Base-by-base conservation (phyloP, 2,888 invertebrate genomes). In the Xestia sexstrigata region DNA sequence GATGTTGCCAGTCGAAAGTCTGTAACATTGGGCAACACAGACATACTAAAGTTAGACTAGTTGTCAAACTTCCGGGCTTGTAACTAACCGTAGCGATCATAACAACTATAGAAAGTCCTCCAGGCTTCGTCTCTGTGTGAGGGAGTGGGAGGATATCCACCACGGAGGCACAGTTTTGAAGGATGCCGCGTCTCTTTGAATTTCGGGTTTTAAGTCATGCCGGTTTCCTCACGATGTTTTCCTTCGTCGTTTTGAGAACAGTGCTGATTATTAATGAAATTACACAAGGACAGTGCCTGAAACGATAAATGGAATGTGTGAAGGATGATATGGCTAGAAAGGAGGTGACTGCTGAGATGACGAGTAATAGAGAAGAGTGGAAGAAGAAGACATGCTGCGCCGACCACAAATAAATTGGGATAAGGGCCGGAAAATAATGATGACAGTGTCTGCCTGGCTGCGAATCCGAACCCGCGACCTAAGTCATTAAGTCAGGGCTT, bases 11-110 rank as follows among this genome's bases (percentile, higher is more conserved):
- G 39, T 60, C 26, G 39, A 39, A 74, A 60, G 8, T 77, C 6
- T 2, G 26, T 30, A 42, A n/a, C 42, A 62, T 75, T 77, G 11
- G n/a, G 30, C 20, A 65, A 42, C 42, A 65, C 78, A 63, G 75
- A 77, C 42, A 26, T 45, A 8, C n/a, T 2, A 2, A 77, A 75
- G 77, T 75, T 75, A 6, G 39, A 76, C 39, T 23, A 62, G 77
- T 75, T 77, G 63, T 63, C 77, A 62, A 75, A 75, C 65, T 77
- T 77, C 47, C 63, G 49, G 49, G 63, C 6, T 49, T 47, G 26
- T 39, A 47, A 62, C 63, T 63, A 49, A 30, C n/a, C n/a, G 78
- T 63, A n/a, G 63, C 30, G 11, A 49, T 49, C 11, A 49, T 42
- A 77, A 20, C 30, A 49, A 75, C 58, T 42, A 8, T 42, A 42